Evolutionary conservation across 2,113 vertebrate genomes (phyloP).

Genomic region (Anolis sagrei): DNA sequence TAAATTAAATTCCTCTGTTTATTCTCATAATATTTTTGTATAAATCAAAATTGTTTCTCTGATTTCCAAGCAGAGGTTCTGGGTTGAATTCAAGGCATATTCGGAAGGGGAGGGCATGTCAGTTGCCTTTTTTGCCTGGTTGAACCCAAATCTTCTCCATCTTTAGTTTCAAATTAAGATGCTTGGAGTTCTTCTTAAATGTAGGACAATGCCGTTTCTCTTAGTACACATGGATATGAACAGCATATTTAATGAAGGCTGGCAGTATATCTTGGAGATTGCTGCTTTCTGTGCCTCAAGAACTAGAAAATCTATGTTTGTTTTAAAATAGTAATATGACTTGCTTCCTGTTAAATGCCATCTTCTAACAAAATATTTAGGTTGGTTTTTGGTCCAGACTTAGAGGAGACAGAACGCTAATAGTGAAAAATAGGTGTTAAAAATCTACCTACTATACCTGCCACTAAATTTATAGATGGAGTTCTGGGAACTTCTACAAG

Average conservation of each 20-base stretch:
- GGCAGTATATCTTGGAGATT: conserved; percentile 56
- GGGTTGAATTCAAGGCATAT: too few relatives aligned
- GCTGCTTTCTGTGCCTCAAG: conserved; percentile 59
- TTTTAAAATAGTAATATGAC: conserved; percentile 63
- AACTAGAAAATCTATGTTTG: conserved; percentile 68
- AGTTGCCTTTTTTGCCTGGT: too few relatives aligned
- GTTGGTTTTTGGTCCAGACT: conserved; percentile 70
- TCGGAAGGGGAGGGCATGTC: too few relatives aligned
- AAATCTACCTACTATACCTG: conserved; percentile 54
- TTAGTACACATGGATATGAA: conserved; percentile 33
- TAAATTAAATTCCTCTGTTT: too few relatives aligned
- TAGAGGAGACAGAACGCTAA: conserved; percentile 64
- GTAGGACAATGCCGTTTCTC: conserved; percentile 11
- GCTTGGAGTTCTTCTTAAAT: not conserved
- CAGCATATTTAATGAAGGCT: conserved; percentile 29
- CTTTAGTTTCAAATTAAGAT: not conserved
- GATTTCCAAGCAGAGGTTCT: too few relatives aligned
- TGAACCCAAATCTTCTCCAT: not conserved
- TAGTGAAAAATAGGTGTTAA: conserved; percentile 62
- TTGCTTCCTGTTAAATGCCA: conserved; percentile 70
- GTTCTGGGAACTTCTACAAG: conserved; percentile 55
- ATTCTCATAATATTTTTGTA: too few relatives aligned
- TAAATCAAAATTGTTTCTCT: too few relatives aligned
- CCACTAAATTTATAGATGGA: conserved; percentile 57
- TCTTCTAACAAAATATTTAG: conserved; percentile 71